A percentile compares a stretch with the other conserved stretches of the same genome.
Conservation (phyloP, 2,797 vertebrate genomes). For the Siniperca undulata region DNA sequence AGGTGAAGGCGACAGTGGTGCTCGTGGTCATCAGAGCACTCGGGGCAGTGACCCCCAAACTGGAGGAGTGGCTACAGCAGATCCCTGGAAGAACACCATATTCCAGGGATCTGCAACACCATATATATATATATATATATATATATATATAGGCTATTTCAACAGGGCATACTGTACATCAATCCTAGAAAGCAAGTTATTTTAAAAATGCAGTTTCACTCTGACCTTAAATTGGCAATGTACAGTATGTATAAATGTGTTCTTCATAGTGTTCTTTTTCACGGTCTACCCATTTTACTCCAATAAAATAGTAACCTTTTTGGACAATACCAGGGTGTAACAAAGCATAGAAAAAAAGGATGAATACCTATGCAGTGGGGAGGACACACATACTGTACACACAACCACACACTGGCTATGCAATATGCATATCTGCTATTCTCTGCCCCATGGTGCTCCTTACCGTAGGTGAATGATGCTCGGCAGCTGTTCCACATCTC, state of each 20-base stretch:
- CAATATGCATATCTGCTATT: neutral
- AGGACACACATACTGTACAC: neutral
- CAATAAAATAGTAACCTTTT: neutral
- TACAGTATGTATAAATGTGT: neutral
- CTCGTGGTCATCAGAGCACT: too few relatives aligned
- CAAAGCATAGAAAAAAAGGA: neutral
- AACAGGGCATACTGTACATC: neutral
- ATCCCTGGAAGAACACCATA: too few relatives aligned
- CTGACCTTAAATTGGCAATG: neutral
- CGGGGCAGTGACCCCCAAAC: too few relatives aligned
- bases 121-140: too few relatives aligned
- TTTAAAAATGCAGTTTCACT: neutral
- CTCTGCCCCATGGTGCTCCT: slow-evolving; percentile 24
- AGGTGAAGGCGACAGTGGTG: too few relatives aligned
- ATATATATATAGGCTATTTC: neutral
- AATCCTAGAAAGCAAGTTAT: neutral
- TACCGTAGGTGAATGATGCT: slow-evolving; percentile 95
- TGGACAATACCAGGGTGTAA: neutral
- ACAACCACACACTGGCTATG: neutral
- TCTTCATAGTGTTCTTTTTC: neutral
- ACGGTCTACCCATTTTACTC: neutral
- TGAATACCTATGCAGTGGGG: neutral
- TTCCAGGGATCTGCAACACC: too few relatives aligned
- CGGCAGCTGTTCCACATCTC: slow-evolving; percentile 95
- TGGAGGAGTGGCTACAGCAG: too few relatives aligned